Evolutionary conservation across 2,888 invertebrate species (phyloP), one percentile per base, ranked within the genome.

Genomic region (Diabrotica balteata): DNA sequence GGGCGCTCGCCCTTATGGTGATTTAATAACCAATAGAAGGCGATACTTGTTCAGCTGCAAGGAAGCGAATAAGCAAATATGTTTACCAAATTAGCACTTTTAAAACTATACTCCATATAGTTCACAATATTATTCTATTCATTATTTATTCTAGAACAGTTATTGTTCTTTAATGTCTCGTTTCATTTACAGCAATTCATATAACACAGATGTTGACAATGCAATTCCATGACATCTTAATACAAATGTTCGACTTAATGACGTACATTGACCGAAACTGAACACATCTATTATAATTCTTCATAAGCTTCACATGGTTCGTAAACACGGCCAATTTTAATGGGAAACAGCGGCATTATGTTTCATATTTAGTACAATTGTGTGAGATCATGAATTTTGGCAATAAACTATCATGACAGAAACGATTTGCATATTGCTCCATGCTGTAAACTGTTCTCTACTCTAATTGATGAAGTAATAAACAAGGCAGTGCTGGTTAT

Each of bases 401-500:
- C 66, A 62, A 68, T 68, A 71, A 71, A 68, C 55, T 63, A 68
- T 59, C 7, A n/a, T 61, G 68, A 66, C 68, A 68, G 59, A 58
- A 58, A 22, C 67, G 68, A 68, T 70, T 70, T 68, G 66, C 66
- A 71, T 71, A 68, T 68, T 61, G 58, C 62, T 55, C 66, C 32
- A 59, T 61, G 46, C 50, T 60, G 11, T 46, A 46, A 54, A 54
- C 17, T 61, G 64, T 53, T 69, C 65, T 55, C 59, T 59, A 64
- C 63, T 66, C 60, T 69, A 69, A 71, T 71, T 69, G 68, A 71
- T 63, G 66, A 66, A 68, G 64, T 68, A 65, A 71, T 68, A 68
- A 70, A 66, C 54, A 54, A 54, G 32, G 64, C 55, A 57, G 44
- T 57, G 44, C 43, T 9, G 22, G 8, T 45, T 4, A 45, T 22